Conservation (phyloP, 2,113 vertebrate species). For the Ornithorhynchus anatinus region DNA sequence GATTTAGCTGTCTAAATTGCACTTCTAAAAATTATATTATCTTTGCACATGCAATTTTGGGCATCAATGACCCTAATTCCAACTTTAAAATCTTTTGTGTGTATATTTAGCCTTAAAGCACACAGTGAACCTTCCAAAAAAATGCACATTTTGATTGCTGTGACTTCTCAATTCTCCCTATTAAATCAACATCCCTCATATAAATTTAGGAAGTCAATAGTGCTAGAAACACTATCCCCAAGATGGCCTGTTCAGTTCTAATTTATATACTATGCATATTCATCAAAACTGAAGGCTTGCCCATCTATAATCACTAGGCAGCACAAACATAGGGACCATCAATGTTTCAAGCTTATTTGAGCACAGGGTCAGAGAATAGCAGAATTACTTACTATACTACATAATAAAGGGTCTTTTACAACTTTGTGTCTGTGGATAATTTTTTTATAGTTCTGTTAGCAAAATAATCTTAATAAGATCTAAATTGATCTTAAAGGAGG, state of each 20-base stretch:
- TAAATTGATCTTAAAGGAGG: constrained; percentile 3
- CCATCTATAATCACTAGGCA: constrained; percentile 15
- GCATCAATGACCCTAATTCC: constrained; percentile 48
- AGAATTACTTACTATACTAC: not conserved
- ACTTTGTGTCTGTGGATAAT: not conserved
- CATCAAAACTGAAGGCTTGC: constrained; percentile 21
- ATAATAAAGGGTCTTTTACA: not conserved
- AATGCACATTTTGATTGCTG: constrained; percentile 42
- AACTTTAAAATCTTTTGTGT: constrained; percentile 53
- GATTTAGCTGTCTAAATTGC: constrained; percentile 38
- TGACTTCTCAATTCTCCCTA: constrained; percentile 53
- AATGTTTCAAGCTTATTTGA: not conserved
- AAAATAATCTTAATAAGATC: not conserved
- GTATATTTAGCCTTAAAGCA: constrained; percentile 53
- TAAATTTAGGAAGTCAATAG: constrained; percentile 29
- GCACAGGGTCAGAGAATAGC: not conserved
- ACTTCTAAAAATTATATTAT: constrained; percentile 48
- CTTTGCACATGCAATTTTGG: constrained; percentile 38
- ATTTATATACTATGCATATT: constrained; percentile 30
- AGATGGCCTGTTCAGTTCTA: constrained; percentile 22
- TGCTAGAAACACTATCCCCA: constrained; percentile 21
- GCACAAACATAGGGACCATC: constrained; percentile 15
- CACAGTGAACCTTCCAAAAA: constrained; percentile 37
- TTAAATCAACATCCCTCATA: constrained; percentile 26
- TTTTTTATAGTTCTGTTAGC: not conserved